Percentiles rank a stretch among this genome's conserved stretches.
These are phyloP conservation scores for Caenorhabditis wallacei DNA, from an alignment of 2,888 invertebrate genomes.

Conservation along the genomic window DNA sequence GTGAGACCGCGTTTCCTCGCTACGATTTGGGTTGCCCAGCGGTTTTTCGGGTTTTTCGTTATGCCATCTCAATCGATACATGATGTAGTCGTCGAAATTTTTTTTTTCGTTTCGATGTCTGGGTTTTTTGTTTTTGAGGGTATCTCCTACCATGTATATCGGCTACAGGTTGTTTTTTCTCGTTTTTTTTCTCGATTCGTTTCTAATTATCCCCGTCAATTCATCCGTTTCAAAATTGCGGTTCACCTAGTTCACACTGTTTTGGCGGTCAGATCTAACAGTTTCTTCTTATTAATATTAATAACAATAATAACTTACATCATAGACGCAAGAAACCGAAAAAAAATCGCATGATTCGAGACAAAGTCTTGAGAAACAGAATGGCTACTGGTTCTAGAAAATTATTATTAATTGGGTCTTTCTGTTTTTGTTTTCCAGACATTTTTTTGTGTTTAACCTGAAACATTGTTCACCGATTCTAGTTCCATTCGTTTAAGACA, in stretches of 20 bases:
- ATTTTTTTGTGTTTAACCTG: neutral
- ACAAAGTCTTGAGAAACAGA: slow-evolving; percentile 37
- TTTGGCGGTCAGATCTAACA: slow-evolving; percentile 16
- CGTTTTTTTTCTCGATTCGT: neutral
- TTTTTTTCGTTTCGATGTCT: slow-evolving; percentile 6
- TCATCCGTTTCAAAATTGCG: slow-evolving; percentile 35
- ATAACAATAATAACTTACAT: slow-evolving; percentile 26
- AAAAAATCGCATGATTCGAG: slow-evolving; percentile 20
- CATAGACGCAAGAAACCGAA: slow-evolving; percentile 3
- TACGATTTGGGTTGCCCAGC: slow-evolving; percentile 14
- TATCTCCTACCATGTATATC: neutral
- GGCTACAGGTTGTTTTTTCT: neutral
- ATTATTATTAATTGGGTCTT: neutral
- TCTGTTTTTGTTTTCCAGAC: neutral
- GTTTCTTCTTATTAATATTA: slow-evolving; percentile 18
- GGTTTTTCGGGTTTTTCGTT: slow-evolving; percentile 4
- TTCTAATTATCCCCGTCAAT: neutral
- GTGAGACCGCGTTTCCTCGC: slow-evolving; percentile 31
- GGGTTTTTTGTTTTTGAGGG: neutral
- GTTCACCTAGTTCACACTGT: slow-evolving; percentile 41
- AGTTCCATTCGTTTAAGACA: too few relatives aligned
- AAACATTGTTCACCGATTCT: slow-evolving; percentile 26
- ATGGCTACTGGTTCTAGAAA: slow-evolving; percentile 43
- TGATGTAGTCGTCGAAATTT: neutral
- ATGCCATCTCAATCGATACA: neutral